These are phyloP conservation scores for Akabosia matsudoensis DNA, from an alignment of 1,140 invertebrate species.

Conservation along the genomic window DNA sequence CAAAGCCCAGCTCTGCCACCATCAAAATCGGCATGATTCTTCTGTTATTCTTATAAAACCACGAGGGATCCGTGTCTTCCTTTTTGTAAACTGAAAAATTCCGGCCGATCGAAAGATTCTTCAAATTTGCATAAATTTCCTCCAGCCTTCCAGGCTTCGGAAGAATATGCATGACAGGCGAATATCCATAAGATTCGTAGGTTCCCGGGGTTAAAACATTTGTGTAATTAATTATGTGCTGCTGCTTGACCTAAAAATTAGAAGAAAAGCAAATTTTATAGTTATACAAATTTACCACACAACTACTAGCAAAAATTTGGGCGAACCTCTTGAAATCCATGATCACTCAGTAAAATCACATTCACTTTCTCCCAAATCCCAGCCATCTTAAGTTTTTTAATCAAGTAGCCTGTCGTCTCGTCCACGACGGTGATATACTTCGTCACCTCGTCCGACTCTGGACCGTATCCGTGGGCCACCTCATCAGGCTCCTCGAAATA, in stretches of 20 bases:
- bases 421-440: conserved; percentile 58
- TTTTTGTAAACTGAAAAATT: conserved; percentile 60
- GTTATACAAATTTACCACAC: background rate
- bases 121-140: conserved; percentile 56
- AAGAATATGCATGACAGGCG: conserved; percentile 57
- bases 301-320: conserved; percentile 45
- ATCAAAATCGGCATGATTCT: conserved; percentile 61
- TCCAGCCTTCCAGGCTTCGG: conserved; percentile 56
- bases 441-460: conserved; percentile 53
- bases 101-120: conserved; percentile 50
- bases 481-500: conserved; percentile 73
- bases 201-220: conserved; percentile 55
- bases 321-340: conserved; percentile 64
- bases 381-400: conserved; percentile 55
- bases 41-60: conserved; percentile 57
- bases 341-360: conserved; percentile 69
- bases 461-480: conserved; percentile 55
- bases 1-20: conserved; percentile 59
- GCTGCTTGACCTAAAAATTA: background rate
- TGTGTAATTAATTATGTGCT: conserved; percentile 59
- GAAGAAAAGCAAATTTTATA: background rate
- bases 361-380: conserved; percentile 60
- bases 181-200: conserved; percentile 54
- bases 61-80: conserved; percentile 60
- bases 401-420: conserved; percentile 58